Evolutionary conservation across 2,888 invertebrate species (phyloP).

Genomic region (Oegoconia quadripuncta): DNA sequence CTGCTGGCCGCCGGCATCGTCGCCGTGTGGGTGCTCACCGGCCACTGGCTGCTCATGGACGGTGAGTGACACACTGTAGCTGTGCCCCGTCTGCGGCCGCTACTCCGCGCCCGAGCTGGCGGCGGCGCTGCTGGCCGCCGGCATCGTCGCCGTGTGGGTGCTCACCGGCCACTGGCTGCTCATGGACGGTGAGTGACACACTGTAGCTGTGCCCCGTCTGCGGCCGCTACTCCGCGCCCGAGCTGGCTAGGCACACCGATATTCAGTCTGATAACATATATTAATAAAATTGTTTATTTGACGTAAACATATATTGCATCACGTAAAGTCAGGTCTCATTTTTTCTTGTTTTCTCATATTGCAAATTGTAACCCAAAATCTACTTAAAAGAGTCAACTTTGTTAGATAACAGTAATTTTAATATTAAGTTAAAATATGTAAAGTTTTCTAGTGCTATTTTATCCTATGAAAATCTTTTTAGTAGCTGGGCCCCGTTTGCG

Average conservation of each 20-base stretch:
- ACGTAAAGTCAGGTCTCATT: no score
- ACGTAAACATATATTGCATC: no score
- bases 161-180: constrained; percentile 98
- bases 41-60: constrained; percentile 99
- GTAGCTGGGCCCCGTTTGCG: neutral
- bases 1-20: constrained; percentile 95
- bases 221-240: constrained; percentile 96
- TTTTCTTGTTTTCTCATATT: no score
- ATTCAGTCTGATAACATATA: no score
- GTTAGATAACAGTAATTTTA: no score
- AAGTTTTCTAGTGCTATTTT: no score
- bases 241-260: constrained; percentile 86
- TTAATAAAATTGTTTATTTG: no score
- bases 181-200: constrained; percentile 91
- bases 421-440: no score
- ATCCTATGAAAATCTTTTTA: no score
- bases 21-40: constrained; percentile 98
- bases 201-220: constrained; percentile 74
- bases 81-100: constrained; percentile 86
- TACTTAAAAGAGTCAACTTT: no score
- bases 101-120: constrained; percentile 96
- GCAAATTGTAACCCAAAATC: no score
- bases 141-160: constrained; percentile 98
- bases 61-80: constrained; percentile 72
- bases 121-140: constrained; percentile 94